Base-by-base conservation (phyloP, 2,888 invertebrate species). In the Drosophila colorata region DNA sequence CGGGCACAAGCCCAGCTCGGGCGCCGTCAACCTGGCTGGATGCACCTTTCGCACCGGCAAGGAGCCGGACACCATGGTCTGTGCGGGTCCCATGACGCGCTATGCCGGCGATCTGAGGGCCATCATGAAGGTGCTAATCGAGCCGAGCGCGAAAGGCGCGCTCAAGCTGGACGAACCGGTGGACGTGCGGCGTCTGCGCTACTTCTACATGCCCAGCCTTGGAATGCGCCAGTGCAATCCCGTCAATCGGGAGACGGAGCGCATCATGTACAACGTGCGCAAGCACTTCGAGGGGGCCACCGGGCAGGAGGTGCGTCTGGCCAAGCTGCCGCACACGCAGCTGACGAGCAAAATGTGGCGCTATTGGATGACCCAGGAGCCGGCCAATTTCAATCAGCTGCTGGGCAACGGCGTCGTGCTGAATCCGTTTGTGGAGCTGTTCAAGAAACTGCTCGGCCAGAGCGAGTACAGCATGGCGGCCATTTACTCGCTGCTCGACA, bases 71-170 rank as follows among this genome's bases (percentile, higher is more conserved):
- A 95, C 96, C 0, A 97, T 98, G 95, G 95, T 97, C 0, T 94
- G 95, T 16, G 95, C 95, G 0, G 98, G 99, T 0, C 97, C 98
- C 43, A 94, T 98, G 91, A 94, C 95, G 65, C 94, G 95, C 48
- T 95, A 95, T 91, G 95, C 96, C 16, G 93, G 93, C 18, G 99
- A 99, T 93, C 93, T 99, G 57, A 92, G 94, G 25, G 97, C 98
- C 0, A 93, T 98, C 68, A 93, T 97, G 1, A 95, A 95, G 92
- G 93, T 92, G 7, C 74, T 92, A 3, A 74, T 80, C 1, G 92
- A 90, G 6, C 95, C 93, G 0, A 93, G 94, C 14, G 94, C 94
- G 60, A 92, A 93, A 0, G 80, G 90, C 0, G 92, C 92, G 23
- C 90, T 96, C 1, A 93, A 94, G 57, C 90, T 97, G 11, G 94